Evolutionary conservation across 35 echinoderm and acorn worm species (phyloP).

Genomic region (Holothuria glaberrima): DNA sequence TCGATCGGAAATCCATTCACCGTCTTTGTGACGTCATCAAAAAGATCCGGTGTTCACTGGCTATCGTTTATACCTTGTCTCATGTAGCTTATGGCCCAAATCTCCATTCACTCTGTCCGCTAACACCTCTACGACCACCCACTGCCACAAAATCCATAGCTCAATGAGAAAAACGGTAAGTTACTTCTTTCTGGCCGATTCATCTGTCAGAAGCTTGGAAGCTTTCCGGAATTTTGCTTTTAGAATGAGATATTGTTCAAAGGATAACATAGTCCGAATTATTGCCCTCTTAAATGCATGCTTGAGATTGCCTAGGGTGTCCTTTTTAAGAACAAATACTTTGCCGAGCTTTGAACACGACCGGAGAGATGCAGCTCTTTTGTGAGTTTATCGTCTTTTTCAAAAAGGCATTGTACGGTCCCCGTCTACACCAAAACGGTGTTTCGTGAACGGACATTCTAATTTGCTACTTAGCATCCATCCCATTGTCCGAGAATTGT

Average conservation of each 20-base stretch:
- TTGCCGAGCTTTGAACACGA: background rate
- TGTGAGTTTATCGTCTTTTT: too few species aligned
- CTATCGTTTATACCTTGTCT: too few species aligned
- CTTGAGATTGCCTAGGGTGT: conserved; percentile 14
- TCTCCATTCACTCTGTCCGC: background rate
- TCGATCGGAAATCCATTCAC: too few species aligned
- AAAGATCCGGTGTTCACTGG: too few species aligned
- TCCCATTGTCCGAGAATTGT: background rate
- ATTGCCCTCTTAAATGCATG: conserved; percentile 1
- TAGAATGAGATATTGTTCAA: conserved; percentile 28
- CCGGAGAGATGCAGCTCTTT: too few species aligned
- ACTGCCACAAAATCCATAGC: background rate
- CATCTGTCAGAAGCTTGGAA: background rate
- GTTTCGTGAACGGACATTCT: conserved; percentile 19
- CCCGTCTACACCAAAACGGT: background rate
- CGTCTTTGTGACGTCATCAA: too few species aligned
- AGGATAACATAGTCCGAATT: conserved; percentile 19
- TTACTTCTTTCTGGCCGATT: background rate
- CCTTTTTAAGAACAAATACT: background rate
- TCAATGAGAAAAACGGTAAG: too few species aligned
- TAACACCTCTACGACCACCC: conserved; percentile 4
- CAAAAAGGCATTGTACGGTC: too few species aligned
- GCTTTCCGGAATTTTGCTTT: conserved; percentile 26
- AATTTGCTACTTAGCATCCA: conserved; percentile 31
- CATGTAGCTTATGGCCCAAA: conserved; percentile 5